Conservation (phyloP, 2,888 invertebrate genomes). For the Aleiodes alternator region DNA sequence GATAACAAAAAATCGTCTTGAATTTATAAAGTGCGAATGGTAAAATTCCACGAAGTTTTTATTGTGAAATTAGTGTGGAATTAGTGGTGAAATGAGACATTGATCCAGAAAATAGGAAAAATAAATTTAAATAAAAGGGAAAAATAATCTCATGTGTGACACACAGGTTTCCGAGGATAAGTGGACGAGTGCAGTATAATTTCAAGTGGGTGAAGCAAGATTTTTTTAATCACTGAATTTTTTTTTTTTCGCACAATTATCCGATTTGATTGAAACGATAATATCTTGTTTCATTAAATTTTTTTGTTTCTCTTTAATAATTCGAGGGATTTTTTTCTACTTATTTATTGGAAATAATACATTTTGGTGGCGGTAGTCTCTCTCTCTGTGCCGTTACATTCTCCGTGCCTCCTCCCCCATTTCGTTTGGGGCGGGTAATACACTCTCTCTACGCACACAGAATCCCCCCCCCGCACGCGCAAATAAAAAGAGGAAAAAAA, state of each 20-base stretch:
- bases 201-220: background rate
- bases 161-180: background rate
- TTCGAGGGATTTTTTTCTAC: background rate
- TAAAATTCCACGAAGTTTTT: too few species aligned
- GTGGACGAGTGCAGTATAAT: constrained; percentile 6
- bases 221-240: background rate
- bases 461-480: background rate
- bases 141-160: constrained; percentile 5
- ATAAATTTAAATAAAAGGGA: background rate
- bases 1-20: background rate
- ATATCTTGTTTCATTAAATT: background rate
- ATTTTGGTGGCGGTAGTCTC: constrained; percentile 21
- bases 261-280: background rate
- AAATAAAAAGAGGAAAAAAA: background rate
- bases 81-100: background rate
- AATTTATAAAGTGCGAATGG: background rate
- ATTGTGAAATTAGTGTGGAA: background rate
- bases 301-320: background rate
- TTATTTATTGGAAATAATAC: constrained; percentile 13
- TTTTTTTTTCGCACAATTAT: background rate
- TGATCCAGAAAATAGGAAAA: background rate
- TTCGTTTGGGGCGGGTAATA: constrained; percentile 74
- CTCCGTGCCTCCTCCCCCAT: constrained; percentile 79
- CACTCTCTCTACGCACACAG: constrained; percentile 79
- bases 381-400: constrained; percentile 76